These are phyloP conservation scores for Palythoa caribaeorum DNA, from an alignment of 92 coral and sea anemone species.

Conservation along the genomic window DNA sequence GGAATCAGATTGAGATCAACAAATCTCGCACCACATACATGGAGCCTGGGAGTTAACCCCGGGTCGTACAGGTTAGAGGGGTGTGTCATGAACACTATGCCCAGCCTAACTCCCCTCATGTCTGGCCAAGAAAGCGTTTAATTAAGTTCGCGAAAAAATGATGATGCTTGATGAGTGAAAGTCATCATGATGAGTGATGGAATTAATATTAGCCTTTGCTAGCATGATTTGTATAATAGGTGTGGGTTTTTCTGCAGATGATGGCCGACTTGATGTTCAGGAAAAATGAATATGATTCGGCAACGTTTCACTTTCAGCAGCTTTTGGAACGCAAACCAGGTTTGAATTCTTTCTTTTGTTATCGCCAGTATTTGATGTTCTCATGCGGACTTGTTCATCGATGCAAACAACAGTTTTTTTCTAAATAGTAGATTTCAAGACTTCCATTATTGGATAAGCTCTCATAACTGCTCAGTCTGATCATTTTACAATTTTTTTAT, in stretches of 20 bases:
- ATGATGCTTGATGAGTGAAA: too few relatives aligned
- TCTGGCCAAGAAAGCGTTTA: too few relatives aligned
- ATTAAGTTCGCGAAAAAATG: too few relatives aligned
- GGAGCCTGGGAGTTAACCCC: too few relatives aligned
- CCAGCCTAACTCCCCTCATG: too few relatives aligned
- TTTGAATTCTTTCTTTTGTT: slow-evolving; percentile 14
- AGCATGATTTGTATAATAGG: not conserved
- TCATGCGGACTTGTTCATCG: not conserved
- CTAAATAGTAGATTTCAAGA: too few relatives aligned
- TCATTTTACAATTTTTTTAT: not conserved
- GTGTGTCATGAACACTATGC: too few relatives aligned
- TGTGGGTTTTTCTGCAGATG: slow-evolving; percentile 70
- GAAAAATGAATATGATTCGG: slow-evolving; percentile 96
- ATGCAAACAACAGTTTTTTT: too few relatives aligned
- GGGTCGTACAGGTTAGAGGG: too few relatives aligned
- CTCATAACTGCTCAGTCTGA: not conserved
- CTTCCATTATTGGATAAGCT: too few relatives aligned
- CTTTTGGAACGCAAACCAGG: slow-evolving; percentile 98
- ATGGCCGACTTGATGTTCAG: slow-evolving; percentile 99
- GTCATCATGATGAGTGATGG: not conserved
- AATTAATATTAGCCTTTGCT: not conserved
- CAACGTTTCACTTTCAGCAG: slow-evolving; percentile 96
- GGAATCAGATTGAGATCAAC: too few relatives aligned
- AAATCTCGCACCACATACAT: too few relatives aligned
- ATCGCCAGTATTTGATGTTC: not conserved